Evolutionary conservation across 35 echinoderm and acorn worm species (phyloP), one percentile per base, ranked within the genome.

Genomic region (Lytechinus pictus): DNA sequence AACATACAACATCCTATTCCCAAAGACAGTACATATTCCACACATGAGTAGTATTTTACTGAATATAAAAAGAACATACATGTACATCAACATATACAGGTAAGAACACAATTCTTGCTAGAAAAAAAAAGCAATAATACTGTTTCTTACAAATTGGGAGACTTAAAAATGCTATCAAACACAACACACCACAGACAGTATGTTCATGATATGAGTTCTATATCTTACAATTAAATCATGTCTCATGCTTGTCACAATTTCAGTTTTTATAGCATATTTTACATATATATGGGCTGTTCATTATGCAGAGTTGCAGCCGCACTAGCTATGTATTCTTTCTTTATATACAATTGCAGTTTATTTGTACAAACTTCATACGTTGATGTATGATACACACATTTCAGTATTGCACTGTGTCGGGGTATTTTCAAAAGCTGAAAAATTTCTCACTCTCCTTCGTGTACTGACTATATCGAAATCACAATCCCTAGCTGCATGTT

Each of bases 351-450:
- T 79, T 79, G 66, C 66, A 79, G 66, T 24, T 79, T 24, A 79
- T 24, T 79, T 79, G 16, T 79, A 79, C 16, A 79, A 79, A 24
- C 7, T 24, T 79, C 66, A 79, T 79, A 79, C 66, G n/a, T 79
- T 71, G 24, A 21, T 79, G 66, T 79, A 79, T 79, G 66, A 79
- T 79, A 79, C 66, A 79, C 66, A 79, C 66, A 79, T 79, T 79
- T 79, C 66, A 79, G 66, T 79, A 79, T 79, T 79, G 66, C 66
- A 79, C 66, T 79, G 66, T 79, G 0, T 79, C 19, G 21, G 19
- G 19, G 66, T 79, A 79, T 14, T 79, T 5, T 79, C 66, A 79
- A 79, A 79, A 79, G 66, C 16, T 24, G 3, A 79, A 79, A 44
- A 44, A 44, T 44, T 44, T 44, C 33, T 44, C 33, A 44, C 33